These are phyloP conservation scores for Ciconia boyciana DNA, from an alignment of 2,113 vertebrate species.

Conservation along the genomic window DNA sequence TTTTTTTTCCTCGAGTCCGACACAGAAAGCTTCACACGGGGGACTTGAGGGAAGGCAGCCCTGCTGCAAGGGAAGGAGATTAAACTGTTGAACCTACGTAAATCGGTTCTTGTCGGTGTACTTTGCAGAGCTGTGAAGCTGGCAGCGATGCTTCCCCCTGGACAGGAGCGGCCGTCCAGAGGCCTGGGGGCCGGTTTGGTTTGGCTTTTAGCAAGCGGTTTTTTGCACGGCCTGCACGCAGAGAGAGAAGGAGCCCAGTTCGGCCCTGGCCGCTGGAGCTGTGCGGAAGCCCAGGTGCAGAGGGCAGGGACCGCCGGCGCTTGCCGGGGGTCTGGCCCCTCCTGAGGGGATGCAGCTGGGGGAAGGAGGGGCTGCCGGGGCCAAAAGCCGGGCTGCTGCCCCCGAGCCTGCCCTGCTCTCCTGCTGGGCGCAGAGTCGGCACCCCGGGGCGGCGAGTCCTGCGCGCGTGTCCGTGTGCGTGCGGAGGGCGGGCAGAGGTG, in stretches of 20 bases:
- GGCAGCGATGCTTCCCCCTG: not conserved
- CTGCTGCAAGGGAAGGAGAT: constrained; percentile 16
- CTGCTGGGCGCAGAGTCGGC: rapidly evolving
- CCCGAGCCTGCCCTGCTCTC: no score
- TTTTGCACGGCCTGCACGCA: not conserved
- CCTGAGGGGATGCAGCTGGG: not conserved
- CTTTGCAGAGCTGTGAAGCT: not conserved
- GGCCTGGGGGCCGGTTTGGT: rapidly evolving
- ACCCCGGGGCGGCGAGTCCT: not conserved
- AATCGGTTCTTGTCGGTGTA: not conserved
- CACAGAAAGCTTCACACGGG: constrained; percentile 2
- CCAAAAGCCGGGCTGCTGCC: not conserved
- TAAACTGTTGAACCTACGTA: constrained; percentile 40
- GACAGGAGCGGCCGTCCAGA: not conserved
- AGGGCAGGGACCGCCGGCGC: not conserved
- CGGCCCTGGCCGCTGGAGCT: not conserved
- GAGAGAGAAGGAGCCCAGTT: not conserved
- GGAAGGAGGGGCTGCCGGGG: rapidly evolving
- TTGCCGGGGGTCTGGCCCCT: not conserved
- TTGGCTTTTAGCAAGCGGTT: not conserved
- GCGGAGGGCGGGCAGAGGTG: not conserved
- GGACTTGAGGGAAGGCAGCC: constrained; percentile 15
- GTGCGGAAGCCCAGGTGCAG: not conserved
- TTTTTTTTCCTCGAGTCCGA: not conserved
- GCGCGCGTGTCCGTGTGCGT: rapidly evolving